Base-by-base conservation (phyloP, 2,888 invertebrate genomes). In the Drosophila pseudotalamancana region DNA sequence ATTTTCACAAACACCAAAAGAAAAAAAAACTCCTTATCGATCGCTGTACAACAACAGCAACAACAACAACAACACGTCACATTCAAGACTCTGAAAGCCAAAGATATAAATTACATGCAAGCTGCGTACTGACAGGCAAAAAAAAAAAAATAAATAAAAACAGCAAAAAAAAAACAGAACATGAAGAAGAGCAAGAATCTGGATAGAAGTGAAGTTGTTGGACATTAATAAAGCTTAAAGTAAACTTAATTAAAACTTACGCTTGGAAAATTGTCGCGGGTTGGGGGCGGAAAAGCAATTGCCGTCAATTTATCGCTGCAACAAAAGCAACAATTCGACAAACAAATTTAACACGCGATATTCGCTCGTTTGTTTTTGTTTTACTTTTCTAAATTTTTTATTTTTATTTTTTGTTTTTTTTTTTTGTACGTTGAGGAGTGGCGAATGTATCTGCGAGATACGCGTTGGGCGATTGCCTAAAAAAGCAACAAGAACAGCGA, bases 211-310 rank as follows among this genome's bases (percentile, higher is more conserved):
- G 48, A 53, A 59, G 42, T 12, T 60, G 35, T 49, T 42, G 61
- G 32, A 50, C 65, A 73, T 77, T 69, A 69, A 76, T 65, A 73
- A 66, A 61, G 77, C 69, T 73, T 76, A 77, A 63, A 63, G 51
- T 25, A 42, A 65, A 73, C 70, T 66, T 77, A 77, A 77, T 77
- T 70, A 73, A 70, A 73, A 77, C 75, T 75, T 77, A 75, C 77
- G 50, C 46, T 77, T 77, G 61, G 27, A 48, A 60, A 77, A 55
- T 54, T 43, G 34, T n/a, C n/a, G n/a, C n/a, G n/a, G n/a, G n/a
- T n/a, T n/a, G n/a, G n/a, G n/a, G n/a, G 23, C 21, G 48, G 54
- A 4, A 48, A 43, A 54, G 50, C 56, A 72, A 60, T 66, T 32
- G 49, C 18, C 53, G 48, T 35, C 16, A 55, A 55, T 50, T 66